Evolutionary conservation across 2,888 invertebrate genomes (phyloP).

Genomic region (Amblyjoppa proteus): DNA sequence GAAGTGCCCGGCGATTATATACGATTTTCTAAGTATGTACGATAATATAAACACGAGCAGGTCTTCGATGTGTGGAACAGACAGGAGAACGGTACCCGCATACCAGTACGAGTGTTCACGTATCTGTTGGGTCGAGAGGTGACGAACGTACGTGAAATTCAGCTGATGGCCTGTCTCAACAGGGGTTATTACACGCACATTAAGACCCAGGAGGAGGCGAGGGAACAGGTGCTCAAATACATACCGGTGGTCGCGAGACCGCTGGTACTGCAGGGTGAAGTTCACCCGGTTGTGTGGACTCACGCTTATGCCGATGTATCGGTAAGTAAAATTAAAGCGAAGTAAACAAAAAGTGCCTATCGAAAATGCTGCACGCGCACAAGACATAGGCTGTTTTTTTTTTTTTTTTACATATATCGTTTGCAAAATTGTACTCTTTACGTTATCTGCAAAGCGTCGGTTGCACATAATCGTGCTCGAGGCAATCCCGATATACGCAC

Average conservation of each 20-base stretch:
- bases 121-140: conserved; percentile 98
- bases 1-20: conserved; percentile 17
- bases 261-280: conserved; percentile 90
- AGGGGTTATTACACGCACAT: conserved; percentile 98
- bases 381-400: neutral
- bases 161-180: conserved; percentile 98
- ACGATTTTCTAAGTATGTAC: conserved; percentile 29
- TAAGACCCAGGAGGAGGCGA: conserved; percentile 97
- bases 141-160: conserved; percentile 94
- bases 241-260: conserved; percentile 97
- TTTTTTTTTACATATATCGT: neutral
- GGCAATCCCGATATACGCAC: too few species aligned
- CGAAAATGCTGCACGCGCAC: neutral
- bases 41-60: conserved; percentile 68
- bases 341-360: neutral
- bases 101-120: conserved; percentile 97
- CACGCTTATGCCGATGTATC: conserved; percentile 96
- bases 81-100: conserved; percentile 89
- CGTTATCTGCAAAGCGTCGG: neutral
- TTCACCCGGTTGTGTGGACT: conserved; percentile 97
- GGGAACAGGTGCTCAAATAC: conserved; percentile 98
- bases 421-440: neutral
- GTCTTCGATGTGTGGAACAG: conserved; percentile 94
- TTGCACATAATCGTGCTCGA: too few species aligned
- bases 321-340: conserved; percentile 85